Evolutionary conservation across 1,140 invertebrate species (phyloP), one percentile per base, ranked within the genome.

Genomic region (Drosophila punjabiensis): DNA sequence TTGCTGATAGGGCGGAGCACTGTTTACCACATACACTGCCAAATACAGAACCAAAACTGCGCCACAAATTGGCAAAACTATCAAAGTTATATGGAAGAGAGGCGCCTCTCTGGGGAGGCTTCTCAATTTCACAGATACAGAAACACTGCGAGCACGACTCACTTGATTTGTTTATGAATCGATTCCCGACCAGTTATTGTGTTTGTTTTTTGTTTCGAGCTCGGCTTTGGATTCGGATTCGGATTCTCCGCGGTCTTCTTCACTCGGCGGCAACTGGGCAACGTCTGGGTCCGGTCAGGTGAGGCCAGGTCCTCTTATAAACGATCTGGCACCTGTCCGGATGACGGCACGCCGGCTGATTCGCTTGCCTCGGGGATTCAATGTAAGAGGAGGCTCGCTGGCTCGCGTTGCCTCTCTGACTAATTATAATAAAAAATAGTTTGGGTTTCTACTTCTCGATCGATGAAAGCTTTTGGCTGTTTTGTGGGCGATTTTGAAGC

Each of bases 241-340:
- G 9, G 37, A 50, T 59, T 56, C 62, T 60, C 62, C 24, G 41
- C 64, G 77, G 33, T 76, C 83, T 79, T 87, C 83, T 83, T 74
- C 65, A 69, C 82, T 74, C 56, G 63, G 35, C 86, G 75, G 58
- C 70, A 55, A 70, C 73, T 71, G 61, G 24, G 55, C 68, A 60
- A 74, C 81, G 66, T 88, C 86, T 89, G 85, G 89, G 75, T 69
- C 62, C 66, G 64, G 76, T 58, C 81, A 79, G 81, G 66, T 88
- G 63, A 20, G 52, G 41, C 14, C 81, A 66, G 74, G 55, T 90
- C 86, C 86, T 89, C 81, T 89, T 89, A 89, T 89, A 89, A 90
- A 79, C 79, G 53, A 47, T 52, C 33, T 28, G 8, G 18, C 70
- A 64, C 56, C 63, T 76, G 52, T 7, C 45, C 24, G 35, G 75